Evolutionary conservation across 2,113 vertebrate species (phyloP).

Genomic region (Synodontis membranacea): DNA sequence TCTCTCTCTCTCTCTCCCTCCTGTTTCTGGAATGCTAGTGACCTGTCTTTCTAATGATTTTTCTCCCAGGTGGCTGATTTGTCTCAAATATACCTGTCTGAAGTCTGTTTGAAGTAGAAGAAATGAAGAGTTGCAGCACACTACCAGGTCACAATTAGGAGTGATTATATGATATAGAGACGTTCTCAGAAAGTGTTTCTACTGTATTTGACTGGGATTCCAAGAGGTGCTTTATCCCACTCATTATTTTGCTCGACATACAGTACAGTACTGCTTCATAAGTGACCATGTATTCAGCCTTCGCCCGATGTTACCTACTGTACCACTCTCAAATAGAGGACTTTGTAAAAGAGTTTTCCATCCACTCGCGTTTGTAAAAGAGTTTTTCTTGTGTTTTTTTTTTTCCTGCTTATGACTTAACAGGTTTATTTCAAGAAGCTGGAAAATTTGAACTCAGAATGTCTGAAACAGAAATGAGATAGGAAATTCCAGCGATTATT

Average conservation of each 20-base stretch:
- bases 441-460: background rate
- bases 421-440: background rate
- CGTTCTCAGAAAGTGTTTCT: background rate
- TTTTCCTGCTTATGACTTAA: background rate
- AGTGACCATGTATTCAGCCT: background rate
- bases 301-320: background rate
- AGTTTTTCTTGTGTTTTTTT: background rate
- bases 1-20: background rate
- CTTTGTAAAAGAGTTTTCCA: background rate
- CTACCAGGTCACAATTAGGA: background rate
- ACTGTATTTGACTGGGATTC: background rate
- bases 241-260: background rate
- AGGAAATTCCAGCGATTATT: background rate
- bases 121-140: conserved; percentile 24
- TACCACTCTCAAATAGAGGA: background rate
- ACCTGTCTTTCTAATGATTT: conserved; percentile 10
- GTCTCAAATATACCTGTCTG: conserved; percentile 10
- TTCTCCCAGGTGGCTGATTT: background rate
- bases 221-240: background rate
- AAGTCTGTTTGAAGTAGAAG: background rate
- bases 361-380: background rate
- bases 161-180: background rate
- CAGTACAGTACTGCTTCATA: background rate
- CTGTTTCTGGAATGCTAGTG: background rate
- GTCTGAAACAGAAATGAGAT: background rate